Evolutionary conservation across 2,113 vertebrate genomes (phyloP).

Genomic region (Bos taurus): ARS-UCD2.0 NC_037342.1:75461001-75461500

Average conservation of each 20-base stretch:
- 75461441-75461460: not conserved
- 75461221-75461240: not conserved
- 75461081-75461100: not conserved
- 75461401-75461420: not conserved
- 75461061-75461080: not conserved
- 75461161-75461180: rapidly evolving
- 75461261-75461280: not conserved
- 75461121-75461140: not conserved
- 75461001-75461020: not conserved
- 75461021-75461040: not conserved
- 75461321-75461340: not conserved
- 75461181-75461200: not conserved
- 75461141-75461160: rapidly evolving
- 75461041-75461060: not conserved
- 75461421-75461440: not conserved
- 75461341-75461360: not conserved
- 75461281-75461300: not conserved
- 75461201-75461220: not conserved
- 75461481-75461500: not conserved
- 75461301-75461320: not conserved
- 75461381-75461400: not conserved
- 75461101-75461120: not conserved
- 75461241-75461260: not conserved
- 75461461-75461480: not conserved
- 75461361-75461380: not conserved